These are phyloP conservation scores for Neodiprion virginianus DNA, from an alignment of 1,140 invertebrate genomes.

Conservation along the genomic window DNA sequence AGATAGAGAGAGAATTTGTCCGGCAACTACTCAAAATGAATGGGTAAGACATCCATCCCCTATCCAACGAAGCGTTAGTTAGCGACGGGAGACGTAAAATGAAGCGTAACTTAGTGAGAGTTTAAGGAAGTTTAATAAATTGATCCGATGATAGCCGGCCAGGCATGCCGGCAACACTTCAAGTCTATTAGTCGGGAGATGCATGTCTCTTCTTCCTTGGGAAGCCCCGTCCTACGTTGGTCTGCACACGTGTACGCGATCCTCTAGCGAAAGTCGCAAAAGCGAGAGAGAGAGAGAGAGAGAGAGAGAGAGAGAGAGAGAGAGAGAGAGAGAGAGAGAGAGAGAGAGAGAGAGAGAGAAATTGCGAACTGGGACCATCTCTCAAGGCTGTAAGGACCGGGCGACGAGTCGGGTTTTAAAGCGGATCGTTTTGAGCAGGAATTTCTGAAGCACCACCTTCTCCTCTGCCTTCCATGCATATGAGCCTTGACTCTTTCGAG, in stretches of 20 bases:
- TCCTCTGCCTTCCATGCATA: no score
- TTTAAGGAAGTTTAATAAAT: slow-evolving; percentile 45
- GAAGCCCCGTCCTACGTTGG: slow-evolving; percentile 24
- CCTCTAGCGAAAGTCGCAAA: background rate
- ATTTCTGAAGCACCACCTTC: no score
- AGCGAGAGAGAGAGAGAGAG: background rate
- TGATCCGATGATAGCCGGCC: slow-evolving; percentile 34
- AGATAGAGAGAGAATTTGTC: no score
- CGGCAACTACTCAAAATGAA: no score
- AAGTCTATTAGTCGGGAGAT: slow-evolving; percentile 40
- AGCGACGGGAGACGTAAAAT: background rate
- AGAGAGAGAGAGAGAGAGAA: no score
- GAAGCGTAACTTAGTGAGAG: slow-evolving; percentile 14
- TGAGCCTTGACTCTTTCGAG: no score
- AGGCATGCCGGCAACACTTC: slow-evolving; percentile 41
- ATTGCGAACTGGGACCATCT: no score
- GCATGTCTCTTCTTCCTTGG: slow-evolving; percentile 30
- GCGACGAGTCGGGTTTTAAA: slow-evolving; percentile 34
- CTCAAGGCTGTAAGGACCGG: slow-evolving; percentile 7
- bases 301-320: no score
- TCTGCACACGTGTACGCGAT: background rate
- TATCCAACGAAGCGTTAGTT: no score
- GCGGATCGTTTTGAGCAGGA: background rate
- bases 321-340: no score
- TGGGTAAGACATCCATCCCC: no score